phyloP scores from a whole-genome alignment of 2,888 invertebrate species.

The Dilophus febrilis region DNA sequence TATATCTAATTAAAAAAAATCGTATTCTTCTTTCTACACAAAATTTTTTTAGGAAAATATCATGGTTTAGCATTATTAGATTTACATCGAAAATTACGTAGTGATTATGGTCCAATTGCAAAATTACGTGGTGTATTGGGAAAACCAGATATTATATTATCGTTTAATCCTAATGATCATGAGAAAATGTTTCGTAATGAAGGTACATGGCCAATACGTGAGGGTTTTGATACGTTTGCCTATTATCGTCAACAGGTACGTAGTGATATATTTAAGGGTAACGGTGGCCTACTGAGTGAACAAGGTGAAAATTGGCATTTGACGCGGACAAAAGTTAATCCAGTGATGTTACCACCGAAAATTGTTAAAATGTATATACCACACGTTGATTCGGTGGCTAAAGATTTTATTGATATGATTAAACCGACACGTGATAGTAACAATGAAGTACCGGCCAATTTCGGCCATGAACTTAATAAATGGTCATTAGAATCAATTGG shows the following conservation, averaged over 20 bases:
- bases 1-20: too few species aligned
- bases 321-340: conserved; percentile 38
- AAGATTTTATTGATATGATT: conserved; percentile 20
- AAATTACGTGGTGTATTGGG: conserved; percentile 27
- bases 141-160: conserved; percentile 23
- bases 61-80: conserved; percentile 17
- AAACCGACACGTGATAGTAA: conserved; percentile 14
- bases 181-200: conserved; percentile 31
- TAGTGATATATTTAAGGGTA: conserved; percentile 24
- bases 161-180: conserved; percentile 36
- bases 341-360: conserved; percentile 21
- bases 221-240: conserved; percentile 27
- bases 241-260: conserved; percentile 28
- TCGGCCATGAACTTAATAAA: conserved; percentile 19
- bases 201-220: conserved; percentile 31
- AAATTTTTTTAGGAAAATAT: conserved; percentile 16
- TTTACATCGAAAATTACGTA: conserved; percentile 16
- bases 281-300: conserved; percentile 21
- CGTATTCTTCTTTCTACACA: too few species aligned
- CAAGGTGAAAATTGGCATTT: conserved; percentile 51
- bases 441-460: conserved; percentile 28
- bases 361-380: conserved; percentile 19
- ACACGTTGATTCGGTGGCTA: conserved; percentile 19
- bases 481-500: conserved; percentile 41
- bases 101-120: conserved; percentile 29